Evolutionary conservation across 2,888 invertebrate genomes (phyloP), one percentile per base, ranked within the genome.

Genomic region (Polydrusus cervinus): DNA sequence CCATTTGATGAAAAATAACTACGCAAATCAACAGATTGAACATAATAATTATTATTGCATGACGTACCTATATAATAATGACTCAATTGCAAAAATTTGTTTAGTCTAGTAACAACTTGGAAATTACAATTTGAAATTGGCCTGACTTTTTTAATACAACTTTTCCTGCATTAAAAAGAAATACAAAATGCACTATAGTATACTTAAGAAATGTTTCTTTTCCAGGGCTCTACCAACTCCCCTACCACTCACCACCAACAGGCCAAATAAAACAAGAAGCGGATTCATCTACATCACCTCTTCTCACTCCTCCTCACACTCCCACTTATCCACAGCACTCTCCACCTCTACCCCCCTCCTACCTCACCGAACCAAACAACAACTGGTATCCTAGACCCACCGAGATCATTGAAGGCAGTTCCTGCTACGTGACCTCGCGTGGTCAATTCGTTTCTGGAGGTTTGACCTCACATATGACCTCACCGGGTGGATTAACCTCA

Each of bases 241-340:
- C 20, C 11, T 74, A 49, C 51, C 38, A 60, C 38, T 43, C 20
- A 3, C 11, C 65, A 34, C 45, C 45, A 40, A 38, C 45, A 25
- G 34, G 57, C 9, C 82, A 86, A 76, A 82, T 86, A 14, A 87
- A 87, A 76, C 85, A 87, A 77, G 87, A 87, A 79, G 85, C 86
- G 5, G 86, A 87, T 77, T 86, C 85, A 74, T 86, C 85, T 72
- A 86, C 87, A 10, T 87, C 87, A 14, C 87, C 88, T 11, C 89
- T 93, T 80, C 88, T 93, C 79, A 93, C 93, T 79, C 93, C 93
- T 53, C 93, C 93, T 13, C 92, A 92, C 80, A 93, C 93, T 81
- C 93, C 93, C 83, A 93, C 93, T 67, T 93, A 90, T 73, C 79
- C 81, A 9, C 78, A 80, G 13, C 79, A 84, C 66, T 83, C 86